Evolutionary conservation across 2,113 vertebrate species (phyloP), one percentile per base, ranked within the genome.

Genomic region (Epinephelus cyanopodus): DNA sequence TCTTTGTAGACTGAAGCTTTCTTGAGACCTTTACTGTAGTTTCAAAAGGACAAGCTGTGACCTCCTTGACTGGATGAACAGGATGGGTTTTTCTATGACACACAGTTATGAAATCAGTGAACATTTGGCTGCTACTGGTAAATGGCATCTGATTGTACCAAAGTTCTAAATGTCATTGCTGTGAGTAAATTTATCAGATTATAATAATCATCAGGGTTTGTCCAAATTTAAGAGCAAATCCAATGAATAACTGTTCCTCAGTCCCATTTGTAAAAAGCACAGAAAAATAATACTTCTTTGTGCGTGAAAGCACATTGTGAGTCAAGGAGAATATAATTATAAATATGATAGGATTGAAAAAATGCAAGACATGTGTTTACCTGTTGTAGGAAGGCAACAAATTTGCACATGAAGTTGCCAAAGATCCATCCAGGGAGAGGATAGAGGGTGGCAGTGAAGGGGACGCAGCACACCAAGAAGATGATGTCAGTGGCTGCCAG

Each of bases 351-450:
- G 29, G 11, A 37, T 50, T 12, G 15, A 66, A 25, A 42, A 33
- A 29, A 39, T 3, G 17, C 17, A 18, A 74, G 9, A 58, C 53
- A 19, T 58, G 23, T 13, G 52, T 47, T 87, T 95, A 96, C 96
- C 95, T 97, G 96, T 78, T 97, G 96, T 8, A 96, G 91, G 87
- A 96, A 97, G 45, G 95, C 96, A 17, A 96, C 96, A 94, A 94
- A 96, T 87, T 96, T 97, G 93, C 96, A 96, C 96, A 97, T 96
- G 84, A 96, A 97, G 89, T 95, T 95, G 45, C 96, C 96, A 45
- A 97, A 97, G 87, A 97, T 96, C 96, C 96, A 97, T 45, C 95
- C 94, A 4, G 96, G 96, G 21, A 97, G 95, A 15, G 96, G 96
- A 52, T 97, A 97, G 52, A 97, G 94, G 13, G 96, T 96, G 47